These are phyloP conservation scores for Globodera rostochiensis DNA, from an alignment of 1,140 invertebrate genomes.

Conservation along the genomic window DNA sequence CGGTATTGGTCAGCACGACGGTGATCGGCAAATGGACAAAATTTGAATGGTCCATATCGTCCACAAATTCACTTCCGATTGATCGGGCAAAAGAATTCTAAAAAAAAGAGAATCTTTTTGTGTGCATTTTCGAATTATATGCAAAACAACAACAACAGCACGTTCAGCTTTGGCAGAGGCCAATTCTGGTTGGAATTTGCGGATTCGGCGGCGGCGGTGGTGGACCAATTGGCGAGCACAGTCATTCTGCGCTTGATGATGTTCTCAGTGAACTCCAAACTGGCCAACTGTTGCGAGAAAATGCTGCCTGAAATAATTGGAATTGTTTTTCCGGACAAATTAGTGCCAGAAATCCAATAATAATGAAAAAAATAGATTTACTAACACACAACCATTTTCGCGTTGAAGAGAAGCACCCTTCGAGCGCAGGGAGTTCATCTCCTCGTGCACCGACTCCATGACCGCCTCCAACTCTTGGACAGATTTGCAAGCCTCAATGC, in stretches of 20 bases:
- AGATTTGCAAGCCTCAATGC: constrained; percentile 51
- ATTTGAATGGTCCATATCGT: constrained; percentile 65
- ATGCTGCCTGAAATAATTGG: constrained; percentile 70
- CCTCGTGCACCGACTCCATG: constrained; percentile 57
- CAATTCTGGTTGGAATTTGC: constrained; percentile 47
- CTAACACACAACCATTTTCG: constrained; percentile 18
- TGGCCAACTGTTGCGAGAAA: constrained; percentile 86
- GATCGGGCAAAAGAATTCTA: constrained; percentile 1
- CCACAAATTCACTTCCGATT: constrained; percentile 49
- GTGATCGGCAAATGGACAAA: constrained; percentile 76
- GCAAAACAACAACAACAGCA: background rate
- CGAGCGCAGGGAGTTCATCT: constrained; percentile 52
- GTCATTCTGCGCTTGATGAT: constrained; percentile 75
- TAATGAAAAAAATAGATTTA: no score
- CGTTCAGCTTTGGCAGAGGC: constrained; percentile 39
- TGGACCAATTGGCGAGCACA: constrained; percentile 65
- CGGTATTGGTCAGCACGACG: constrained; percentile 79
- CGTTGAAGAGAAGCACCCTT: constrained; percentile 43
- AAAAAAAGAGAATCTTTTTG: background rate
- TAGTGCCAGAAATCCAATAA: no score
- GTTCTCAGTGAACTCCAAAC: constrained; percentile 79
- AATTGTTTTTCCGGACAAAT: background rate
- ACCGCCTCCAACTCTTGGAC: constrained; percentile 64
- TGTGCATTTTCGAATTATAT: background rate
- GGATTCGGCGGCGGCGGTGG: background rate